These are phyloP conservation scores for Aulostomus chinensis DNA, from an alignment of 2,797 vertebrate genomes.

Conservation along the genomic window DNA sequence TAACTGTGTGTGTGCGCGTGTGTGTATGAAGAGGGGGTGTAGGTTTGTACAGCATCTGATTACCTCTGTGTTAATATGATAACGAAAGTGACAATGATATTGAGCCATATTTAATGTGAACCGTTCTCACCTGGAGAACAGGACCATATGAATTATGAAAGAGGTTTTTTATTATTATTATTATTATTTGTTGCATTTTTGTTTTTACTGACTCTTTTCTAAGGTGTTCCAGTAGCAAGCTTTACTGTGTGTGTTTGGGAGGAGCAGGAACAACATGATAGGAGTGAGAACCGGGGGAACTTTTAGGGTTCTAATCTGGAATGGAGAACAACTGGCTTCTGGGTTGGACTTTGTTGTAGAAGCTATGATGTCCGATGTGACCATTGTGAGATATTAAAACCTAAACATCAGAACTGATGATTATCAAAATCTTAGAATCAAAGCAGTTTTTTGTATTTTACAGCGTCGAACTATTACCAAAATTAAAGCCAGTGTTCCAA, in stretches of 20 bases:
- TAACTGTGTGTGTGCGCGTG: conserved; percentile 20
- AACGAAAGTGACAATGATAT: conserved; percentile 45
- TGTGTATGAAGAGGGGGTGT: conserved; percentile 22
- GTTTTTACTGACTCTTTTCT: conserved; percentile 33
- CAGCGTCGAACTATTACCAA: too few relatives aligned
- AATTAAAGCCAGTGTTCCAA: too few relatives aligned
- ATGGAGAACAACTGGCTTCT: neutral
- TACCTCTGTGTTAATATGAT: conserved; percentile 67
- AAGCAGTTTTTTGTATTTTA: too few relatives aligned
- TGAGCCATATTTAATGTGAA: conserved; percentile 69
- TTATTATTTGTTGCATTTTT: conserved; percentile 18
- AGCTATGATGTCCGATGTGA: too few relatives aligned
- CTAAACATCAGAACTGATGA: too few relatives aligned
- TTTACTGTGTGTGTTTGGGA: conserved; percentile 52
- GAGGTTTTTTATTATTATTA: too few relatives aligned
- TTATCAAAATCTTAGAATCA: too few relatives aligned
- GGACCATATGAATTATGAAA: conserved; percentile 55
- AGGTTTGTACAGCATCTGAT: conserved; percentile 74
- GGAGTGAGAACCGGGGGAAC: neutral
- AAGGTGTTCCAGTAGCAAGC: conserved; percentile 71
- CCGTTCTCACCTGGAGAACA: conserved; percentile 48
- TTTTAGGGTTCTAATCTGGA: neutral
- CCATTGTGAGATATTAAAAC: too few relatives aligned
- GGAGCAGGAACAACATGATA: conserved; percentile 14
- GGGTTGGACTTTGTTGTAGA: too few relatives aligned